phyloP scores from a whole-genome alignment of 1,140 invertebrate species.

The Tenebrio molitor region DNA sequence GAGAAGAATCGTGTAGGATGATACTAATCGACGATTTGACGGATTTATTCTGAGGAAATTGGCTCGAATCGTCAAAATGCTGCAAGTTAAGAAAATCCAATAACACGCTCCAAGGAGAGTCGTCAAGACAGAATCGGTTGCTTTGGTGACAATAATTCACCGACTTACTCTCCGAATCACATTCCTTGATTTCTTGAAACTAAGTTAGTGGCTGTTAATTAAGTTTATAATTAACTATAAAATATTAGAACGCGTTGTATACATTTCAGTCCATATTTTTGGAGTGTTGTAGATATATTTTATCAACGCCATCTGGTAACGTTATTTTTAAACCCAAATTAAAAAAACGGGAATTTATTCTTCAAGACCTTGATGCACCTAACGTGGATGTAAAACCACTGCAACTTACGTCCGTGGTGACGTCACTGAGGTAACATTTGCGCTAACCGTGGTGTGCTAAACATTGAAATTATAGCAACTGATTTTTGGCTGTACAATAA shows the following conservation, averaged over 20 bases:
- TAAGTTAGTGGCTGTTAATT: conserved; percentile 29
- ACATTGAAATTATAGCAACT: no score
- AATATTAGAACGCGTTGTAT: conserved; percentile 39
- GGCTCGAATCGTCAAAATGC: conserved; percentile 5
- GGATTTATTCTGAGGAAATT: conserved; percentile 23
- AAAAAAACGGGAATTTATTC: conserved; percentile 3
- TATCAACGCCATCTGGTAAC: conserved; percentile 44
- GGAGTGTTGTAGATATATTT: conserved; percentile 44
- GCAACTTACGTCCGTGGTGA: background rate
- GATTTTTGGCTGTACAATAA: no score
- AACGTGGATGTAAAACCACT: background rate
- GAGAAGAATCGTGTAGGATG: conserved; percentile 6
- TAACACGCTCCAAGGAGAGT: no score
- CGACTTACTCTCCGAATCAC: background rate
- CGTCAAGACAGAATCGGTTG: no score
- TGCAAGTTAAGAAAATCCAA: background rate
- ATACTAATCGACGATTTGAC: conserved; percentile 24
- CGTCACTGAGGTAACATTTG: background rate
- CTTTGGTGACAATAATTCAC: conserved; percentile 3
- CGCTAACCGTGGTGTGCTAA: no score
- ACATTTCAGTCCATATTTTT: conserved; percentile 43
- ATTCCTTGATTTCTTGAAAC: conserved; percentile 1
- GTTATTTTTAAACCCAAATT: conserved; percentile 38
- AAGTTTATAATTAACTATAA: conserved; percentile 38
- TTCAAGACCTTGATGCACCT: background rate